Evolutionary conservation across 1,140 invertebrate species (phyloP).

Genomic region (Drosophila orosa): DNA sequence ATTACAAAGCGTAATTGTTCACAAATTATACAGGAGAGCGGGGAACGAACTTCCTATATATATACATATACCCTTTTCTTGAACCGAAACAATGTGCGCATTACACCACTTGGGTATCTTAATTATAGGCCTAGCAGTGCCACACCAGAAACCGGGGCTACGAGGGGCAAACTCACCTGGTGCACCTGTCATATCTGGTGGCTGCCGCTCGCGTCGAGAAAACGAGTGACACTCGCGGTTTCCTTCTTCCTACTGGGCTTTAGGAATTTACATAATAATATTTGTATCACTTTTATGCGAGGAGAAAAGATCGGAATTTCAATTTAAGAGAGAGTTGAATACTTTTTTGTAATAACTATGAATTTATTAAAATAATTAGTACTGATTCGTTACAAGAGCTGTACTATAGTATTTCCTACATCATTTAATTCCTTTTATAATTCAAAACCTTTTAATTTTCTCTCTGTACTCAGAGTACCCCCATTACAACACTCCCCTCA

Average conservation of each 20-base stretch:
- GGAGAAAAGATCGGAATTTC: not conserved
- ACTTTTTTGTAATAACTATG: not conserved
- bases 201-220: not conserved
- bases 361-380: not conserved
- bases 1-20: constrained; percentile 83
- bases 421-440: not conserved
- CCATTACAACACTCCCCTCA: not conserved
- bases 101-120: constrained; percentile 76
- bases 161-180: constrained; percentile 10
- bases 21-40: constrained; percentile 71
- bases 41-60: constrained; percentile 59
- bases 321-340: not conserved
- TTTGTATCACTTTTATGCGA: not conserved
- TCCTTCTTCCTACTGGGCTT: constrained; percentile 5
- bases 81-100: constrained; percentile 62
- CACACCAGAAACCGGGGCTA: constrained; percentile 21
- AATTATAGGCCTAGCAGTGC: constrained; percentile 66
- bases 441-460: not conserved
- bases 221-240: constrained; percentile 62
- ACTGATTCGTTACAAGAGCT: not conserved
- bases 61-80: constrained; percentile 50
- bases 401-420: not conserved
- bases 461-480: constrained; percentile 11
- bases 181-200: constrained; percentile 72
- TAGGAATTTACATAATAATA: constrained; percentile 62